Evolutionary conservation across 2,888 invertebrate species (phyloP).

Genomic region (Calliscelio sp.): DNA sequence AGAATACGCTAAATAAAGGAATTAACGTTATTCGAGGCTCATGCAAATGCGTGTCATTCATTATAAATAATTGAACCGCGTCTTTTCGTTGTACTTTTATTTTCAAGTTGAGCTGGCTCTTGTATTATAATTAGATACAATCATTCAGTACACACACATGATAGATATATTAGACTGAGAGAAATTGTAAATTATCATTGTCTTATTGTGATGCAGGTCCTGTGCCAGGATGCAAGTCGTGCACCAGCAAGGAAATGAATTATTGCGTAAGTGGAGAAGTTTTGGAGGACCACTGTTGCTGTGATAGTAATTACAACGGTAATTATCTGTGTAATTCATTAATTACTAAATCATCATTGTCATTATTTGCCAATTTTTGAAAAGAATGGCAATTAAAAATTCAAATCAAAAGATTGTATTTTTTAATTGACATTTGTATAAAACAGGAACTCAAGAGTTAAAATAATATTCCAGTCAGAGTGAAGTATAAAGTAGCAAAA

Average conservation of each 20-base stretch:
- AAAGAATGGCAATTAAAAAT: too few species aligned
- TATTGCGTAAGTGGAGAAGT: slow-evolving; percentile 89
- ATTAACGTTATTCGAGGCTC: slow-evolving; percentile 51
- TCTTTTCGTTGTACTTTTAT: slow-evolving; percentile 14
- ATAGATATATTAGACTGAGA: not conserved
- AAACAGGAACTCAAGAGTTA: too few species aligned
- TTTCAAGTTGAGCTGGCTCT: not conserved
- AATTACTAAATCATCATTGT: not conserved
- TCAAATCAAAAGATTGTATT: too few species aligned
- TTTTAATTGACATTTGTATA: too few species aligned
- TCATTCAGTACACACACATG: too few species aligned
- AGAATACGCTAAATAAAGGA: slow-evolving; percentile 25
- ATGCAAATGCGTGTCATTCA: slow-evolving; percentile 42
- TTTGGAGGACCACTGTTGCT: slow-evolving; percentile 88
- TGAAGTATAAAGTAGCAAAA: too few species aligned
- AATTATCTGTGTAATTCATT: slow-evolving; percentile 71
- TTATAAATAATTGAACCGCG: slow-evolving; percentile 36
- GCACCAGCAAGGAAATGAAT: slow-evolving; percentile 88
- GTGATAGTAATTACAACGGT: slow-evolving; percentile 88
- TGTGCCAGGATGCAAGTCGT: slow-evolving; percentile 88
- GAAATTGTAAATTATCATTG: slow-evolving; percentile 39
- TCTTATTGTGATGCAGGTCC: slow-evolving; percentile 80
- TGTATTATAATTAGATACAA: slow-evolving; percentile 11
- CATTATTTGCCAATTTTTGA: too few species aligned
- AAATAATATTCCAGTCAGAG: not conserved